Evolutionary conservation across 2,797 vertebrate species (phyloP), one percentile per base, ranked within the genome.

Genomic region (Gobionotothen gibberifrons): DNA sequence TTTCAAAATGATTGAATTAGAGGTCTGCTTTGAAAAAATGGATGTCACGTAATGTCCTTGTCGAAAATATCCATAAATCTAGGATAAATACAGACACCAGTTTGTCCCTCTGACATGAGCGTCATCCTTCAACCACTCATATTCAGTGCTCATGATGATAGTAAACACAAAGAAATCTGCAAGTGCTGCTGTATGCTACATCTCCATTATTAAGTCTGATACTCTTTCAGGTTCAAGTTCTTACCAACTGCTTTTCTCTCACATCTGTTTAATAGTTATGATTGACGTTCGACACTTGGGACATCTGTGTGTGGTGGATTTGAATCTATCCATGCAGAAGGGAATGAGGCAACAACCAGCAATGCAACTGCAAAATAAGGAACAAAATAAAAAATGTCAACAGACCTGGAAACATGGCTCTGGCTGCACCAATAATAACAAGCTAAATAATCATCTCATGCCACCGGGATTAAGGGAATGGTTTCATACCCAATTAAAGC

Each of bases 291-390:
- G 88, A 81, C 94, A 95, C 74, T 78, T 92, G 0, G 94, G 94
- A 85, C 94, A 95, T 72, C 26, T 87, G 85, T 94, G 94, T 16
- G 48, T 61, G 10, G 61, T 81, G 0, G 92, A 81, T 81, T 94
- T 95, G 63, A 83, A 91, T 22, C 0, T 22, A 2, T 88, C 60
- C 0, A 77, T 0, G 79, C 90, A 95, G 89, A 95, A 94, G 5
- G 93, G 93, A 69, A 95, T n/a, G 3, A 94, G 44, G 76, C 94
- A 94, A 69, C 94, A 95, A 44, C 94, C 94, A 2, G 79, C 93
- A 2, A 89, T 63, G 5, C 94, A 90, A 13, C 94, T 95, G 77
- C 12, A 60, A 76, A 77, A 65, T 3, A 55, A 69, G 21, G 29
- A 59, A 67, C 2, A 42, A 36, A 69, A 19, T 36, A 1, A 61